Conservation (phyloP, 2,888 invertebrate species). For the Laothoe populi region DNA sequence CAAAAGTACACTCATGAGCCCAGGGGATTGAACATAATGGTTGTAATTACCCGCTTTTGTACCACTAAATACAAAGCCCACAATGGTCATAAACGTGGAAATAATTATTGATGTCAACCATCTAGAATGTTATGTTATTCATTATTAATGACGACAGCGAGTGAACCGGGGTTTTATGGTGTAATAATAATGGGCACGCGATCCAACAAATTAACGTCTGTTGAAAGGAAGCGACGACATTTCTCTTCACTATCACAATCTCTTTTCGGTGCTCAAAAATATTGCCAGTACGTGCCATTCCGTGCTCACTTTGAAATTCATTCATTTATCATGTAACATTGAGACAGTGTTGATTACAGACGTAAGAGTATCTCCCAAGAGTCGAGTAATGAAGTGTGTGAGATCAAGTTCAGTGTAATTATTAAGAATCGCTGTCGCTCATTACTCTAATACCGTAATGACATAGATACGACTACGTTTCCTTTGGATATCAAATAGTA, state of each 20-base stretch:
- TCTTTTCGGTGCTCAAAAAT: background rate
- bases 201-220: slow-evolving; percentile 47
- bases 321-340: background rate
- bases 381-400: too few relatives aligned
- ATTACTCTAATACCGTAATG: too few relatives aligned
- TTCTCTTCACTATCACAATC: slow-evolving; percentile 24
- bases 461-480: too few relatives aligned
- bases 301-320: background rate
- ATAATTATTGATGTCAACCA: slow-evolving; percentile 49
- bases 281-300: slow-evolving; percentile 11
- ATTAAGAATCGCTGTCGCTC: too few relatives aligned
- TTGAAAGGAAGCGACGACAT: slow-evolving; percentile 35
- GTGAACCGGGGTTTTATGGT: slow-evolving; percentile 44
- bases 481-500: too few relatives aligned
- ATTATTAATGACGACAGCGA: slow-evolving; percentile 49
- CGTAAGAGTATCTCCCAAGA: too few relatives aligned
- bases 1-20: background rate
- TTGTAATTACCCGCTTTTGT: slow-evolving; percentile 11
- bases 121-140: slow-evolving; percentile 48
- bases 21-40: background rate
- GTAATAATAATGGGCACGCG: slow-evolving; percentile 62
- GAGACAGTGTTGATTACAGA: too few relatives aligned
- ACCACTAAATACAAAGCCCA: slow-evolving; percentile 31
- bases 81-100: slow-evolving; percentile 35
- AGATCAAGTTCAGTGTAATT: too few relatives aligned